These are phyloP conservation scores for Aporophyla lueneburgensis DNA, from an alignment of 2,888 invertebrate genomes.

Conservation along the genomic window DNA sequence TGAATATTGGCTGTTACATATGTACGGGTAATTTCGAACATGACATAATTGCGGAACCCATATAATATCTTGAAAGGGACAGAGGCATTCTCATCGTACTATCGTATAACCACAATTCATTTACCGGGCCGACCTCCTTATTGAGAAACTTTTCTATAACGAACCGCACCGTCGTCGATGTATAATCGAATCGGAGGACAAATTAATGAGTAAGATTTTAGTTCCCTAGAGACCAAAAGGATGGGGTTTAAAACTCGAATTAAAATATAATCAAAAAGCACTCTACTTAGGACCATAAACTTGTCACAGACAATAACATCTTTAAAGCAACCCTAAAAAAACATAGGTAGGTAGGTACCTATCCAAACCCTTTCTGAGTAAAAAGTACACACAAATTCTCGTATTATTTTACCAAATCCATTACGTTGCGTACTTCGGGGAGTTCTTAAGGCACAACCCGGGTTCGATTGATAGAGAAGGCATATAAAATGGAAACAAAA, in stretches of 20 bases:
- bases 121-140: slow-evolving; percentile 48
- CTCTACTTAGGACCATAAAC: slow-evolving; percentile 33
- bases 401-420: slow-evolving; percentile 70
- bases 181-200: slow-evolving; percentile 16
- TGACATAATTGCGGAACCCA: slow-evolving; percentile 44
- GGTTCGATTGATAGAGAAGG: slow-evolving; percentile 62
- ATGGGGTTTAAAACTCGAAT: neutral
- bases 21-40: slow-evolving; percentile 22
- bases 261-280: slow-evolving; percentile 8
- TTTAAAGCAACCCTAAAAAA: slow-evolving; percentile 37
- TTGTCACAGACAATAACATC: slow-evolving; percentile 40
- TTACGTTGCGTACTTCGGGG: slow-evolving; percentile 65
- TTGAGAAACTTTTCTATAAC: slow-evolving; percentile 41
- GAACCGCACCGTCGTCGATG: neutral
- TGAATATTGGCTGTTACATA: slow-evolving; percentile 24
- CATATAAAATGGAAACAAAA: slow-evolving; percentile 63
- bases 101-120: slow-evolving; percentile 52
- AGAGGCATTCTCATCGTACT: slow-evolving; percentile 42
- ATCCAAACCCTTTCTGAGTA: slow-evolving; percentile 57
- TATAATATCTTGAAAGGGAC: slow-evolving; percentile 53
- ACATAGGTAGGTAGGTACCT: slow-evolving; percentile 33
- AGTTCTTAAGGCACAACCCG: slow-evolving; percentile 64
- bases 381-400: slow-evolving; percentile 58
- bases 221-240: neutral
- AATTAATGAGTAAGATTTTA: slow-evolving; percentile 24